phyloP scores from a whole-genome alignment of 2,797 vertebrate species.

The Bovichtus variegatus region DNA sequence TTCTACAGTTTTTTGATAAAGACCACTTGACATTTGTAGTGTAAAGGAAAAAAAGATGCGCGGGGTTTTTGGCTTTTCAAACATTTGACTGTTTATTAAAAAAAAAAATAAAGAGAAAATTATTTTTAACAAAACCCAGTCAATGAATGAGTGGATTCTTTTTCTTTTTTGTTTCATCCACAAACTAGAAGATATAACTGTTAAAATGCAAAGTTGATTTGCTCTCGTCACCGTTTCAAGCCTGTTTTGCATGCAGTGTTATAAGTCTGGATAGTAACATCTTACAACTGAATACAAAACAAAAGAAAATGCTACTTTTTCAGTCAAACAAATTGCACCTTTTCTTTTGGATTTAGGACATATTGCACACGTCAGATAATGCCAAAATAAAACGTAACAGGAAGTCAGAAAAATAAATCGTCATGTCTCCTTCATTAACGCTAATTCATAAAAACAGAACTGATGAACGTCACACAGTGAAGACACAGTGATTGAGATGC shows the following conservation, averaged over 20 bases:
- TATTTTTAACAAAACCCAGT: constrained; percentile 38
- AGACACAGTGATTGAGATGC: constrained; percentile 66
- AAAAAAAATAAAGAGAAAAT: constrained; percentile 10
- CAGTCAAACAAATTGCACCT: constrained; percentile 73
- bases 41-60: constrained; percentile 68
- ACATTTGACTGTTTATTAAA: constrained; percentile 58
- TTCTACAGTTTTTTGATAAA: constrained; percentile 80
- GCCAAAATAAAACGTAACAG: constrained; percentile 48
- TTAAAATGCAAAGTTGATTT: constrained; percentile 56
- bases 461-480: constrained; percentile 41
- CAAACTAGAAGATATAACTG: constrained; percentile 41
- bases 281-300: constrained; percentile 53
- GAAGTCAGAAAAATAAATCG: constrained; percentile 38
- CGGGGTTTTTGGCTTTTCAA: constrained; percentile 83
- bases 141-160: constrained; percentile 16
- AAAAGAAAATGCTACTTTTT: constrained; percentile 67
- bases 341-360: constrained; percentile 53
- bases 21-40: constrained; percentile 77
- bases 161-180: constrained; percentile 36
- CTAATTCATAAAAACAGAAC: constrained; percentile 48
- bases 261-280: constrained; percentile 46
- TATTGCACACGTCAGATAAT: constrained; percentile 76
- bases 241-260: constrained; percentile 74
- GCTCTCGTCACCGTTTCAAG: constrained; percentile 43
- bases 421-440: constrained; percentile 30